phyloP scores from a whole-genome alignment of 2,888 invertebrate genomes.

The Rhingia rostrata region DNA sequence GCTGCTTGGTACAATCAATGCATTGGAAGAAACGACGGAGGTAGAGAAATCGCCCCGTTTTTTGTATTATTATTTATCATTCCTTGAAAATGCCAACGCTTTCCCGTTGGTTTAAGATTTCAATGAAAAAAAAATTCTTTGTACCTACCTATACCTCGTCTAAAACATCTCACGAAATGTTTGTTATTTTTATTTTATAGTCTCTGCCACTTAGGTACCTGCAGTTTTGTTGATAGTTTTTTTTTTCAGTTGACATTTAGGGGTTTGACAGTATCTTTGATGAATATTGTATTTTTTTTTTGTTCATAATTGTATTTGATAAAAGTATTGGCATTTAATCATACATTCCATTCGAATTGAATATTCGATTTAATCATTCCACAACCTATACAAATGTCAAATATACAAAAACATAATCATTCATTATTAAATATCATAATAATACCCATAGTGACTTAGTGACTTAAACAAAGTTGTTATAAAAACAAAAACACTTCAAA shows the following conservation, averaged over 20 bases:
- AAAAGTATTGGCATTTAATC: no score
- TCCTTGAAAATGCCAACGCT: conserved; percentile 31
- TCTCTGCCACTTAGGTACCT: background rate
- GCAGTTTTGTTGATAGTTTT: background rate
- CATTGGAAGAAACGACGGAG: conserved; percentile 16
- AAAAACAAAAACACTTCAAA: no score
- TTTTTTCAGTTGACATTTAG: background rate
- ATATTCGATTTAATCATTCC: no score
- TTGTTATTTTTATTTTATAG: conserved; percentile 7
- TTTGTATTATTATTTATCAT: conserved; percentile 25
- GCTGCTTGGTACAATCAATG: conserved; percentile 40
- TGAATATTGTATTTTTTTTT: no score
- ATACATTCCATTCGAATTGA: no score
- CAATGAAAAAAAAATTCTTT: conserved; percentile 35
- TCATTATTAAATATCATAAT: no score
- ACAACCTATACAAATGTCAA: no score
- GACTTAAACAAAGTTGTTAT: no score
- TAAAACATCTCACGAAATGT: conserved; percentile 54
- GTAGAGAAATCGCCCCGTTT: conserved; percentile 48
- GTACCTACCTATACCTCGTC: conserved; percentile 15
- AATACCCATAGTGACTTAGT: no score
- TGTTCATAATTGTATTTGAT: no score
- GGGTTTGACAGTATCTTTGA: no score
- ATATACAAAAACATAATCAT: no score
- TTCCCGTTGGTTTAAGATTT: conserved; percentile 38